Evolutionary conservation across 2,797 vertebrate genomes (phyloP).

Genomic region (Lophotriccus pileatus): DNA sequence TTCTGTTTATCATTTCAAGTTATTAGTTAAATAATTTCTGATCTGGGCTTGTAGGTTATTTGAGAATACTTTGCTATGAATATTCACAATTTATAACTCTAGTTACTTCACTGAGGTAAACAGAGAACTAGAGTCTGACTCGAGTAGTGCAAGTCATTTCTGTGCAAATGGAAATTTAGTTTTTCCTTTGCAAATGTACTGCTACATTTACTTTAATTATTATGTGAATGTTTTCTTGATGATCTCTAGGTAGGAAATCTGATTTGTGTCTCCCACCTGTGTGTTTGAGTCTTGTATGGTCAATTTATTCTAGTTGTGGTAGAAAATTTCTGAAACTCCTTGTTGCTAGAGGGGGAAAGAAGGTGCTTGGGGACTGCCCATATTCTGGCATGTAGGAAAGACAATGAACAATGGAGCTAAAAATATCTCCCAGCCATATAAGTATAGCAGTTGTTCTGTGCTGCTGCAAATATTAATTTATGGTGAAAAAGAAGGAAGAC

Average conservation of each 20-base stretch:
- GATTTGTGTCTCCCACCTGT: neutral
- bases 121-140: neutral
- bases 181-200: neutral
- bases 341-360: neutral
- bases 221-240: neutral
- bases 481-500: neutral
- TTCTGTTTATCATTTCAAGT: neutral
- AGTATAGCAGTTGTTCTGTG: neutral
- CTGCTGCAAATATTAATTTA: conserved; percentile 25
- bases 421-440: neutral
- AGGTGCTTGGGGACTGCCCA: neutral
- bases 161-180: neutral
- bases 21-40: conserved; percentile 25
- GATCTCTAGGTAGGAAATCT: neutral
- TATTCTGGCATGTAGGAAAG: neutral
- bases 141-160: neutral
- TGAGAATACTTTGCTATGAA: neutral
- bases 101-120: neutral
- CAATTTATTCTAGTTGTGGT: neutral
- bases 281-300: neutral
- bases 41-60: neutral
- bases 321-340: neutral
- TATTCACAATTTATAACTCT: neutral
- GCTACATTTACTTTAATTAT: neutral
- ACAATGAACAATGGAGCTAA: conserved; percentile 13